Percentiles rank a stretch among this genome's conserved stretches.
Conservation (phyloP, 1,140 invertebrate species). For the Aphelinus atriplicis region DNA sequence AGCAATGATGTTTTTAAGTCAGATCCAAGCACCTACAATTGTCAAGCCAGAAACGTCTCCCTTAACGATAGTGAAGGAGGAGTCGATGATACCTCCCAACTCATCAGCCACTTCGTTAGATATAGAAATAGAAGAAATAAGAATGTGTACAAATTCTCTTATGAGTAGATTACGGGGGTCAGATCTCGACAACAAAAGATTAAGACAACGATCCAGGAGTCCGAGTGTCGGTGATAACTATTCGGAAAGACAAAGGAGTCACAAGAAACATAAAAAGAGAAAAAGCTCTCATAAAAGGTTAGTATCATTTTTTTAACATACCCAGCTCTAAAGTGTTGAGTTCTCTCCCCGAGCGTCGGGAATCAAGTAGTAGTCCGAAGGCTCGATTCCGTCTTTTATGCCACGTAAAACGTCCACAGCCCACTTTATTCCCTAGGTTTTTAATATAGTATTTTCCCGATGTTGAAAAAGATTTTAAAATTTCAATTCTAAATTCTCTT, state of each 20-base stretch:
- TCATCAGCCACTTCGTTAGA: slow-evolving; percentile 14
- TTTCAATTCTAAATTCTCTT: too few species aligned
- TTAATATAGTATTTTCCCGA: slow-evolving; percentile 27
- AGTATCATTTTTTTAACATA: too few species aligned
- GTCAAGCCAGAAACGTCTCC: slow-evolving; percentile 37
- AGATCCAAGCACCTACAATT: slow-evolving; percentile 64
- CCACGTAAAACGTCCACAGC: too few species aligned
- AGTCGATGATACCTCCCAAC: slow-evolving; percentile 45
- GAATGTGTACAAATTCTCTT: slow-evolving; percentile 50
- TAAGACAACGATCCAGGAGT: slow-evolving; percentile 59
- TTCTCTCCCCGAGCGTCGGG: too few species aligned
- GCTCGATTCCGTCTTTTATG: too few species aligned
- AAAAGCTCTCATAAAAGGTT: slow-evolving; percentile 63
- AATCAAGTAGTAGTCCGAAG: too few species aligned
- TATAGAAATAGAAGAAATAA: slow-evolving; percentile 49
- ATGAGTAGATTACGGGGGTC: slow-evolving; percentile 59
- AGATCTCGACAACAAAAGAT: slow-evolving; percentile 54
- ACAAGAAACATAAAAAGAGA: slow-evolving; percentile 64
- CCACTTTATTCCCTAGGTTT: too few species aligned
- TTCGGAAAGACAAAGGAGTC: slow-evolving; percentile 53
- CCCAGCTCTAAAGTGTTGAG: too few species aligned
- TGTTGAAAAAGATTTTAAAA: too few species aligned
- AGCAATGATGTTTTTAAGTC: slow-evolving; percentile 72
- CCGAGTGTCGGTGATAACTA: slow-evolving; percentile 54
- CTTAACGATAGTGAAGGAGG: slow-evolving; percentile 13